Percentiles rank a stretch among this genome's conserved stretches.
phyloP scores from a whole-genome alignment of 2,888 invertebrate genomes.

The Drosophila koepferae region DNA sequence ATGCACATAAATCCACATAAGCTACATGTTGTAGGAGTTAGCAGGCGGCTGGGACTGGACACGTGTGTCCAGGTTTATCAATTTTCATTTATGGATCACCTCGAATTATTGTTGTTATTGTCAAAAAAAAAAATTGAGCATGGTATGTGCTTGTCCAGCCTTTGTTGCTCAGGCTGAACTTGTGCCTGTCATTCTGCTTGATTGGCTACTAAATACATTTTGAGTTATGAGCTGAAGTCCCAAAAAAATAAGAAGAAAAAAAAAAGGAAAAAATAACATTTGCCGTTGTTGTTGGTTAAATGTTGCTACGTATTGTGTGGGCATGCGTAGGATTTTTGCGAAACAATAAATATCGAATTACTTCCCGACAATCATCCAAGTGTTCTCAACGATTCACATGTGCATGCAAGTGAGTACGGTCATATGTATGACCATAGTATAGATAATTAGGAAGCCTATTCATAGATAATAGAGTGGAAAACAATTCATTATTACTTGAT shows the following conservation, averaged over 20 bases:
- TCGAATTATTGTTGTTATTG: constrained; percentile 35
- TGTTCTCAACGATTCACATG: constrained; percentile 4
- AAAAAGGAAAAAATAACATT: neutral
- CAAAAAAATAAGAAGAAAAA: neutral
- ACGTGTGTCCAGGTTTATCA: constrained; percentile 61
- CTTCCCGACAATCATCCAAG: constrained; percentile 41
- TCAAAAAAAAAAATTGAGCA: constrained; percentile 29
- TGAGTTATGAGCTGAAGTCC: constrained; percentile 60
- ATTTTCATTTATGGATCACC: constrained; percentile 67
- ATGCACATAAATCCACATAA: constrained; percentile 58
- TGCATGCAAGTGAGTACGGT: neutral
- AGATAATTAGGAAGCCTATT: constrained; percentile 19
- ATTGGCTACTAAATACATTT: constrained; percentile 70
- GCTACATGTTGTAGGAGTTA: constrained; percentile 14
- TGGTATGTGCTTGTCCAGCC: constrained; percentile 22
- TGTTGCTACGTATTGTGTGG: constrained; percentile 42
- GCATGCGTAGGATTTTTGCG: constrained; percentile 50
- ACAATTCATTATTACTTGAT: constrained; percentile 25
- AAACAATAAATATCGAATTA: constrained; percentile 57
- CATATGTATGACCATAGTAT: neutral
- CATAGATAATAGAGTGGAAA: constrained; percentile 15
- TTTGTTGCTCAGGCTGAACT: constrained; percentile 47
- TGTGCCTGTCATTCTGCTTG: constrained; percentile 72
- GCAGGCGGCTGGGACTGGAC: constrained; percentile 11
- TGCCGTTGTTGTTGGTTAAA: constrained; percentile 2